These are phyloP conservation scores for Tyria jacobaeae DNA, from an alignment of 2,888 invertebrate species.

Conservation along the genomic window DNA sequence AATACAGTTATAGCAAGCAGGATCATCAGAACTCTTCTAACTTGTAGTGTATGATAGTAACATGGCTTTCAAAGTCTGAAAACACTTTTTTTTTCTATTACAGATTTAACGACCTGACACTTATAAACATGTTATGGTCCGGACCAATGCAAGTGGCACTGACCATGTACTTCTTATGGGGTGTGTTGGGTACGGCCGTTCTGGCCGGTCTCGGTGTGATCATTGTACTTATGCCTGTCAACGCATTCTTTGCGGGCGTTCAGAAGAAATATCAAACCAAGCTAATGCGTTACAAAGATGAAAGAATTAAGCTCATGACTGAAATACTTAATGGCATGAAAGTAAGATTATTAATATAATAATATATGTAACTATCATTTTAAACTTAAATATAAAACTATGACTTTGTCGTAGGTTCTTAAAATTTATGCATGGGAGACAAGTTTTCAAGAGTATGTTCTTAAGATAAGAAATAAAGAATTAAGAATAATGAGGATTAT, in stretches of 20 bases:
- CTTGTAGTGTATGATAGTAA: too few species aligned
- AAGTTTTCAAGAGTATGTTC: conserved; percentile 93
- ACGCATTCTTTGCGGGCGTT: conserved; percentile 91
- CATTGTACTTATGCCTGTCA: conserved; percentile 94
- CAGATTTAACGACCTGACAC: conserved; percentile 91
- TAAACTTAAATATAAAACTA: not conserved
- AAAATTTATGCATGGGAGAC: conserved; percentile 96
- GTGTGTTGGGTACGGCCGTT: conserved; percentile 91
- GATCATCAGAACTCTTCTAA: too few species aligned
- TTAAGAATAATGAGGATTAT: conserved; percentile 91
- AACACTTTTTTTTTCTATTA: conserved; percentile 2
- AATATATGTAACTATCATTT: not conserved
- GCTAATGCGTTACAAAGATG: conserved; percentile 95
- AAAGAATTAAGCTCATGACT: conserved; percentile 94
- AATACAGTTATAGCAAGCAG: too few species aligned
- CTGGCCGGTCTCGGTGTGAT: conserved; percentile 95
- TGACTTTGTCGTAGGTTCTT: conserved; percentile 71
- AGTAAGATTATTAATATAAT: conserved; percentile 66
- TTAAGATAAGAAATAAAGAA: conserved; percentile 92
- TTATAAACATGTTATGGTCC: conserved; percentile 93
- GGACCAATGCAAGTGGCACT: conserved; percentile 93
- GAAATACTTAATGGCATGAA: conserved; percentile 95
- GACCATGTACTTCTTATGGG: conserved; percentile 92
- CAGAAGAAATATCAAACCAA: conserved; percentile 90
- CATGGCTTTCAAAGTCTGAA: too few species aligned